Evolutionary conservation across 2,888 invertebrate genomes (phyloP).

Genomic region (Argynnis bischoffii): DNA sequence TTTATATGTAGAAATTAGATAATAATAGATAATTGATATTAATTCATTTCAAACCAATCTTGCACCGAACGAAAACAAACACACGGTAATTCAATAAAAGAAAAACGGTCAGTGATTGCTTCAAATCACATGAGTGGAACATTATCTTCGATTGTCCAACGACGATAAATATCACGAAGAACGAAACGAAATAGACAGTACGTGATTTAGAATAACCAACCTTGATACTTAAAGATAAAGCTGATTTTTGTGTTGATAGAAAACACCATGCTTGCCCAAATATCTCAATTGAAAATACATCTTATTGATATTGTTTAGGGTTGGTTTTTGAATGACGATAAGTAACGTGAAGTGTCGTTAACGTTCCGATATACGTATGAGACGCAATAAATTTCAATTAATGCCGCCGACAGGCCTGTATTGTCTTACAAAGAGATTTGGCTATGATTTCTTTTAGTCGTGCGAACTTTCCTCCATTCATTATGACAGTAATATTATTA

Average conservation of each 20-base stretch:
- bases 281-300: constrained; percentile 19
- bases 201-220: constrained; percentile 1
- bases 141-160: constrained; percentile 78
- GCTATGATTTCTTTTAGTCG: constrained; percentile 53
- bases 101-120: constrained; percentile 70
- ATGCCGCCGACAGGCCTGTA: constrained; percentile 68
- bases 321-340: constrained; percentile 21
- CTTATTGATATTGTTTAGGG: constrained; percentile 18
- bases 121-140: constrained; percentile 75
- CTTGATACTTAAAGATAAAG: not conserved
- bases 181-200: constrained; percentile 41
- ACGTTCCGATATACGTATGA: constrained; percentile 61
- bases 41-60: constrained; percentile 10
- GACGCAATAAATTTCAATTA: constrained; percentile 80
- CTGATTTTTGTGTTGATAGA: constrained; percentile 3
- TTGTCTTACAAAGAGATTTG: constrained; percentile 72
- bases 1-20: not conserved
- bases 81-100: constrained; percentile 71
- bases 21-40: constrained; percentile 8
- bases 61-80: constrained; percentile 41
- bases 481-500: constrained; percentile 37
- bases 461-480: constrained; percentile 41
- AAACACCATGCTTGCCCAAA: constrained; percentile 19
- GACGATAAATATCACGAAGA: constrained; percentile 63
- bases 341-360: constrained; percentile 52